These are phyloP conservation scores for Drosophila sechellia DNA, from an alignment of 1,140 invertebrate species.

Conservation along the genomic window DNA sequence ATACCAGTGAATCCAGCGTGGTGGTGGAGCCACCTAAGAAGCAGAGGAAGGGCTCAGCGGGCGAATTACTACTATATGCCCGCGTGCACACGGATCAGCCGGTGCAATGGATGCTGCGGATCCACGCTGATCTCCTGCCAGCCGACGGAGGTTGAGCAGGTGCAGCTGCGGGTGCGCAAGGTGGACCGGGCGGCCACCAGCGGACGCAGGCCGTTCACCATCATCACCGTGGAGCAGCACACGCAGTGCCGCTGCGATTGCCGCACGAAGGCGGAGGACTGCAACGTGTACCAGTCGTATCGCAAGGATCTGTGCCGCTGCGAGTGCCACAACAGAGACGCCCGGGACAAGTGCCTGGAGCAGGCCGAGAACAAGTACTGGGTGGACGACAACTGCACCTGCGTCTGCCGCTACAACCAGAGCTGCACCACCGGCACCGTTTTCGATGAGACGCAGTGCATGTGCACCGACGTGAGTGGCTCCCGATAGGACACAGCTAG, in stretches of 20 bases:
- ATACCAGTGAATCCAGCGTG: slow-evolving; percentile 79
- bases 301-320: slow-evolving; percentile 86
- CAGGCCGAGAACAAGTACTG: slow-evolving; percentile 86
- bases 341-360: slow-evolving; percentile 86
- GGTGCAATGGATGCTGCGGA: slow-evolving; percentile 90
- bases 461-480: slow-evolving; percentile 85
- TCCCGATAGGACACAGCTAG: slow-evolving; percentile 8
- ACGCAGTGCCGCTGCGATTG: slow-evolving; percentile 87
- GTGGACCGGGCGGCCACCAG: slow-evolving; percentile 25
- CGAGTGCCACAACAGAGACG: slow-evolving; percentile 87
- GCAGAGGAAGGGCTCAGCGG: slow-evolving; percentile 73
- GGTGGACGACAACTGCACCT: slow-evolving; percentile 87
- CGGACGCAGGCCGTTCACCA: slow-evolving; percentile 36
- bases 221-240: slow-evolving; percentile 87
- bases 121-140: slow-evolving; percentile 87
- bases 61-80: slow-evolving; percentile 87
- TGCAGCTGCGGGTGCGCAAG: slow-evolving; percentile 67
- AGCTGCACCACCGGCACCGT: slow-evolving; percentile 87
- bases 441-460: slow-evolving; percentile 87
- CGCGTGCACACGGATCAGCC: slow-evolving; percentile 88
- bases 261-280: slow-evolving; percentile 86
- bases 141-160: slow-evolving; percentile 84
- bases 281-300: slow-evolving; percentile 87
- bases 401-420: slow-evolving; percentile 86
- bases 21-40: slow-evolving; percentile 78